phyloP scores from a whole-genome alignment of 2,113 vertebrate genomes.

The Trinectes maculatus region DNA sequence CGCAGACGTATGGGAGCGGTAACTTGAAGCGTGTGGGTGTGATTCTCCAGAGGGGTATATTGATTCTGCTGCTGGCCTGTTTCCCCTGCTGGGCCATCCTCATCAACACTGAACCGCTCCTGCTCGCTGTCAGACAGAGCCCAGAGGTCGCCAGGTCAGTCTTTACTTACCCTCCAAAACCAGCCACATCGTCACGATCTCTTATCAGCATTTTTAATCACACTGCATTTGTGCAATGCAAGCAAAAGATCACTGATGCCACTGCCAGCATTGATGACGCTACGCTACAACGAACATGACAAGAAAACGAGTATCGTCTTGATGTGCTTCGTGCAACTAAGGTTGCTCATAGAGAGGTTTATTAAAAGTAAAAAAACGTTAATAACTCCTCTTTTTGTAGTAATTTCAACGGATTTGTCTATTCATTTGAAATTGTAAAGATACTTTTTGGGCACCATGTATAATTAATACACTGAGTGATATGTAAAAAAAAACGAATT shows the following conservation, averaged over 20 bases:
- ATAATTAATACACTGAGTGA: background rate
- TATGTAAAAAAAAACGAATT: background rate
- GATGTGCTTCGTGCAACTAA: too few relatives aligned
- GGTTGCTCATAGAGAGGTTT: too few relatives aligned
- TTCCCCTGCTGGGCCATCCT: slow-evolving; percentile 96
- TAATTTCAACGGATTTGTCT: too few relatives aligned
- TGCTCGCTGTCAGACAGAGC: slow-evolving; percentile 86
- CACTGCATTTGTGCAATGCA: too few relatives aligned
- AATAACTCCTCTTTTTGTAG: too few relatives aligned
- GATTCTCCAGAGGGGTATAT: slow-evolving; percentile 88
- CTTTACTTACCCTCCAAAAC: background rate
- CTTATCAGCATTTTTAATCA: background rate
- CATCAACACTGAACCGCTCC: slow-evolving; percentile 88
- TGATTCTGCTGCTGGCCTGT: slow-evolving; percentile 91
- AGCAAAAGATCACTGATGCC: too few relatives aligned
- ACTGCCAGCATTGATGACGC: too few relatives aligned
- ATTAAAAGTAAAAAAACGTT: too few relatives aligned
- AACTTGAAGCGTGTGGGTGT: slow-evolving; percentile 92
- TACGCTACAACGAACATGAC: too few relatives aligned
- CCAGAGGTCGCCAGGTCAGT: slow-evolving; percentile 87
- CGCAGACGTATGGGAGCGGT: slow-evolving; percentile 89
- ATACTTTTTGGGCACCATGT: too few relatives aligned
- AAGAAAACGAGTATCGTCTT: too few relatives aligned
- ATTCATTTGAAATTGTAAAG: too few relatives aligned
- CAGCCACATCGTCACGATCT: background rate